Conservation (phyloP, 2,888 invertebrate genomes). For the Troides oblongomaculatus region DNA sequence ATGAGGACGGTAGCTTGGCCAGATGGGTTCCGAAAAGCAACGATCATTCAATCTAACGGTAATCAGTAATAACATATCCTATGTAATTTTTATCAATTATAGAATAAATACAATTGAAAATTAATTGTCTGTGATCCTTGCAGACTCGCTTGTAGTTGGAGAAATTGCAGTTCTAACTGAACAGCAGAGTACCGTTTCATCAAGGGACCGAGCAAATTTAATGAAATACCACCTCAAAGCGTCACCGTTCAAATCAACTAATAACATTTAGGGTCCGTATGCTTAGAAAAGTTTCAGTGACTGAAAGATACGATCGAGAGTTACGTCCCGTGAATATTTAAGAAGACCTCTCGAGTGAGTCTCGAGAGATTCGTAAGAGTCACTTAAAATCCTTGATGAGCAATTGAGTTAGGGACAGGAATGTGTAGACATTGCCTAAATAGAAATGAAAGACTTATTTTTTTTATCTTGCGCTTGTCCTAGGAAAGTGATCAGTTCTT, state of each 20-base stretch:
- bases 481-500: background rate
- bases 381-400: conserved; percentile 73
- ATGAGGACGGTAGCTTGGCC: too few species aligned
- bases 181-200: too few species aligned
- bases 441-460: conserved; percentile 33
- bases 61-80: too few species aligned
- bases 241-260: conserved; percentile 45
- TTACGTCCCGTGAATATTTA: conserved; percentile 71
- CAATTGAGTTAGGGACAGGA: conserved; percentile 55
- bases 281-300: conserved; percentile 49
- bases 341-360: conserved; percentile 60
- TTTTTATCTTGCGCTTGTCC: background rate
- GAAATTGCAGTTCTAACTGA: too few species aligned
- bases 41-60: too few species aligned
- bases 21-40: too few species aligned
- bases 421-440: conserved; percentile 33
- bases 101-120: too few species aligned
- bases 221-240: conserved; percentile 28
- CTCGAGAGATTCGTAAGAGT: conserved; percentile 61
- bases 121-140: too few species aligned
- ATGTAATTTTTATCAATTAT: too few species aligned
- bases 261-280: conserved; percentile 41
- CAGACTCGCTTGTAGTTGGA: too few species aligned
- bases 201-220: conserved; percentile 21
- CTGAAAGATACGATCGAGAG: conserved; percentile 63